These are phyloP conservation scores for Drosophila carrolli DNA, from an alignment of 1,140 invertebrate genomes.

Conservation along the genomic window DNA sequence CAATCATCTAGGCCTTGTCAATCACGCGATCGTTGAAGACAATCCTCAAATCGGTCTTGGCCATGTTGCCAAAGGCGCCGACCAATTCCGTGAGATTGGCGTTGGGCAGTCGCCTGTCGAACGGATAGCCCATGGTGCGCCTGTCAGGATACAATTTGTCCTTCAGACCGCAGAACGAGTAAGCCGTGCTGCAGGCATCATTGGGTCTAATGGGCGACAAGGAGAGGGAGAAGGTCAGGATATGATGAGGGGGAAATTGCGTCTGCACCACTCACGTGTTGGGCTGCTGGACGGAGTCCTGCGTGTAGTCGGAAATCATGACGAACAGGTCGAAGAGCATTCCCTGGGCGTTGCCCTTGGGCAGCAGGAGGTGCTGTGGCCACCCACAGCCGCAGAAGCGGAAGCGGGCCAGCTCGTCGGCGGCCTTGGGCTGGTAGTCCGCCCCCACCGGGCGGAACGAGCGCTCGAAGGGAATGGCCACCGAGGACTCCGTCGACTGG, in stretches of 20 bases:
- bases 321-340: constrained; percentile 85
- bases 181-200: constrained; percentile 87
- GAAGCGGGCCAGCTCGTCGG: constrained; percentile 79
- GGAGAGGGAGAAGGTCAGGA: not conserved
- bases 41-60: constrained; percentile 86
- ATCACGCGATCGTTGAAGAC: constrained; percentile 66
- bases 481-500: constrained; percentile 86
- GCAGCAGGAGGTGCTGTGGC: constrained; percentile 86
- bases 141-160: constrained; percentile 89
- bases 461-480: constrained; percentile 88
- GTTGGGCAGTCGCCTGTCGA: constrained; percentile 87
- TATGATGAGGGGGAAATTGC: constrained; percentile 1
- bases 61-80: constrained; percentile 86
- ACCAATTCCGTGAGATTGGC: constrained; percentile 86
- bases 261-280: constrained; percentile 63
- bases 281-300: constrained; percentile 87
- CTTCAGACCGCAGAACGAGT: constrained; percentile 89
- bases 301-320: constrained; percentile 85
- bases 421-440: constrained; percentile 63
- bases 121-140: constrained; percentile 90
- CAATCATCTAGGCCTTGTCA: constrained; percentile 33
- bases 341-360: constrained; percentile 85
- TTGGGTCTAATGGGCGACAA: constrained; percentile 29
- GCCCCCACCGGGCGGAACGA: constrained; percentile 87
- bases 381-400: constrained; percentile 87